Evolutionary conservation across 2,797 vertebrate species (phyloP), one percentile per base, ranked within the genome.

Genomic region (Prionace glauca): DNA sequence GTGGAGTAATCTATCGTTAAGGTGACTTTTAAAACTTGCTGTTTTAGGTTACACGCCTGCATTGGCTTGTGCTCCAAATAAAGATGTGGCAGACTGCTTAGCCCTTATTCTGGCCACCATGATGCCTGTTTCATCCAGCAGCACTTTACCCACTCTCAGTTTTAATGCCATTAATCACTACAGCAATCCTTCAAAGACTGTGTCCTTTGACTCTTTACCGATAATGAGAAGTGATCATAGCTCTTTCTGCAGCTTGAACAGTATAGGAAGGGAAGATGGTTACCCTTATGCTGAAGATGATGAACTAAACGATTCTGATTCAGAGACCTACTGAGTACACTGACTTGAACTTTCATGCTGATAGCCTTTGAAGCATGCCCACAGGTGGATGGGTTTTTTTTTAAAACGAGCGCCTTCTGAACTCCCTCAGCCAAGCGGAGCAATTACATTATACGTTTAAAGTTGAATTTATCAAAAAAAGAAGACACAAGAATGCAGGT

Each of bases 41-140:
- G n/a, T 95, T 95, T 69, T 96, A 99, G 99, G 99, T 97, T 99
- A 99, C 97, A 99, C 99, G 95, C 99, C 99, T 20, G 99, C 99
- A 96, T 97, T 99, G 98, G 99, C 99, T 96, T 99, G 99, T 96
- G 98, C 99, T 29, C 99, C 99, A 96, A 99, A 99, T 97, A 99
- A 99, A 98, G 99, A 99, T 32, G 99, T 99, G 96, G 99, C 99
- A 4, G 99, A 99, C 97, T 99, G 99, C 97, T 98, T 99, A 20
- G 99, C 99, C 56, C 99, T 99, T 96, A 99, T 99, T 97, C 97
- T 99, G 97, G 99, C 99, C 97, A 99, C 99, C 96, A 99, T 99
- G 99, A 99, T 99, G 99, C 99, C 99, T 96, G 98, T 99, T 96
- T 99, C 99, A 69, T 98, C 99, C 9, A 98, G 98, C 97, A 97